Percentiles rank a stretch among this genome's conserved stretches.
These are phyloP conservation scores for Acrobasis repandana DNA, from an alignment of 2,888 invertebrate genomes.

Conservation along the genomic window DNA sequence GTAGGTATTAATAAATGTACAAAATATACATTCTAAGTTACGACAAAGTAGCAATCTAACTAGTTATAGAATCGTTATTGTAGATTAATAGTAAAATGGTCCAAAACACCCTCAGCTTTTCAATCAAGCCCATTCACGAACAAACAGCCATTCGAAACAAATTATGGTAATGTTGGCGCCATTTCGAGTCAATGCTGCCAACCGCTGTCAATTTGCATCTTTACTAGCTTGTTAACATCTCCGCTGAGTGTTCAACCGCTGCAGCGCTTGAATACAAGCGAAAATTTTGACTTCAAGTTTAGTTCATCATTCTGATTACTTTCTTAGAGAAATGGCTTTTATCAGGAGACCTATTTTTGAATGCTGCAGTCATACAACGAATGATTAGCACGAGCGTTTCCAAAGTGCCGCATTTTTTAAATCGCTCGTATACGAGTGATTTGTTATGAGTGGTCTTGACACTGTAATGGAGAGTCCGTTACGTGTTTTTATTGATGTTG, in stretches of 20 bases:
- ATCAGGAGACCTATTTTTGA: too few species aligned
- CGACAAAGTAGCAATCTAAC: not conserved
- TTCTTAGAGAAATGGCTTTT: too few species aligned
- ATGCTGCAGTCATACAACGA: too few species aligned
- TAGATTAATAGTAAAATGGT: slow-evolving; percentile 34
- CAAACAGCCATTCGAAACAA: slow-evolving; percentile 59
- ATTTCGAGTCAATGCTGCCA: slow-evolving; percentile 74
- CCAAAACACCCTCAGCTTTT: slow-evolving; percentile 55
- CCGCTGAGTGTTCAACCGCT: slow-evolving; percentile 46
- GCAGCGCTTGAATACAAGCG: slow-evolving; percentile 40
- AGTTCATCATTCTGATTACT: too few species aligned
- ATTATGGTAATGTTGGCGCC: slow-evolving; percentile 77
- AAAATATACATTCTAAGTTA: not conserved
- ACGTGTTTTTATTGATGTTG: too few species aligned
- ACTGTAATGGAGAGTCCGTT: too few species aligned
- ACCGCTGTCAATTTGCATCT: slow-evolving; percentile 78
- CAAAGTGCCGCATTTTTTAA: too few species aligned
- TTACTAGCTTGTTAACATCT: slow-evolving; percentile 68
- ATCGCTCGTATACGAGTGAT: too few species aligned
- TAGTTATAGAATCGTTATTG: slow-evolving; percentile 11
- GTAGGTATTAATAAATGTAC: slow-evolving; percentile 1
- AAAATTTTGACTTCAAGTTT: slow-evolving; percentile 1
- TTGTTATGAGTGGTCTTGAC: too few species aligned
- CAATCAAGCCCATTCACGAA: slow-evolving; percentile 59
- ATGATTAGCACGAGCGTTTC: too few species aligned